These are phyloP conservation scores for Cacatua alba DNA, from an alignment of 2,113 vertebrate species.

Conservation along the genomic window DNA sequence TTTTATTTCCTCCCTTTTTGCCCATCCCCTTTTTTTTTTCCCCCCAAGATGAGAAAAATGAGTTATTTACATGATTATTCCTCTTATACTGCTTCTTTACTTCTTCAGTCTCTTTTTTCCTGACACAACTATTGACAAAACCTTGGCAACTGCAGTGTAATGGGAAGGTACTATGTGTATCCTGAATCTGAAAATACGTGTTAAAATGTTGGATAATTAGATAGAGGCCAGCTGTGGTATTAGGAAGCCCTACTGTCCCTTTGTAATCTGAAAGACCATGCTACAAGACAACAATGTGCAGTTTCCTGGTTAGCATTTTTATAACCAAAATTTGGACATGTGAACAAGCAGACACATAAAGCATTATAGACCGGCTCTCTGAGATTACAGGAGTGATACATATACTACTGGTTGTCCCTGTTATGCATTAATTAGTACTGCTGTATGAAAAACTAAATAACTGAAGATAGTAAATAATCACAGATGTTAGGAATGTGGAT, in stretches of 20 bases:
- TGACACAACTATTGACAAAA: neutral
- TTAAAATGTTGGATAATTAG: neutral
- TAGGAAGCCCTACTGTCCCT: neutral
- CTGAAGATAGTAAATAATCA: neutral
- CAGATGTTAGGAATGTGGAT: neutral
- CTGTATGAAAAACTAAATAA: neutral
- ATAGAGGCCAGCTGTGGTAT: neutral
- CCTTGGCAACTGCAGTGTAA: neutral
- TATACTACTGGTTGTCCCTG: neutral
- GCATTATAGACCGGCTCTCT: neutral
- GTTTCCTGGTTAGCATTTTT: neutral
- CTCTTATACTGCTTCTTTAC: neutral
- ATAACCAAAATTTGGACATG: neutral
- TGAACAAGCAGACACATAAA: neutral
- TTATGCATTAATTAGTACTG: neutral
- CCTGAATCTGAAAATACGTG: neutral
- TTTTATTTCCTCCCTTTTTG: neutral
- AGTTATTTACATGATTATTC: neutral
- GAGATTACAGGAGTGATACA: neutral
- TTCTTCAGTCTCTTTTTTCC: neutral
- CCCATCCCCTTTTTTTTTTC: no score
- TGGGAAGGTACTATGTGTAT: neutral
- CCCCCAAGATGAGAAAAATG: neutral
- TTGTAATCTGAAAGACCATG: neutral
- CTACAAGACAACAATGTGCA: fast-evolving